Evolutionary conservation across 2,888 invertebrate species (phyloP), one percentile per base, ranked within the genome.

Genomic region (Prosopocoilus inquinatus): DNA sequence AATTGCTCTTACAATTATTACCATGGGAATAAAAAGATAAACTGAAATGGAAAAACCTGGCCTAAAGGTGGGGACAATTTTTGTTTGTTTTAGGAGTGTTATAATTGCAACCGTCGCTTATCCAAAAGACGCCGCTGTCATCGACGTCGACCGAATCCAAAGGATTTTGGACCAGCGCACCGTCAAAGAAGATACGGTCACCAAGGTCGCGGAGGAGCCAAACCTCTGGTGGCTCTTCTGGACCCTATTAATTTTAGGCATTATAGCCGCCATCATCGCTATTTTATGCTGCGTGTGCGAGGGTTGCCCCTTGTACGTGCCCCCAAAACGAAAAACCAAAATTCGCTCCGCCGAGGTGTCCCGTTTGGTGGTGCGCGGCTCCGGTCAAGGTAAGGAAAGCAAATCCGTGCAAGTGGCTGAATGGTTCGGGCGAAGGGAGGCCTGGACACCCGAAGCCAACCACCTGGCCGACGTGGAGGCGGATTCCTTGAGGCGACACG

Each of bases 231-330:
- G 93, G 93, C 74, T 93, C 15, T 78, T 93, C 49, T 87, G 93
- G 63, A 75, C 91, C 11, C 75, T 94, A 58, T 87, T 90, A 46
- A 81, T 93, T 28, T 75, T 93, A 58, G 84, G 91, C 63, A 83
- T 91, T 0, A 68, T 91, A 28, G 84, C 88, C 9, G 81, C 90
- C 61, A 76, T 90, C 55, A 81, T 87, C 50, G 79, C 92, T 47
- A 84, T 93, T 59, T 81, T 90, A 57, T 94, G 93, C 76, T 92
- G 92, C 70, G 87, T 91, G 61, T 92, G 91, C 71, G 88, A 89
- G 65, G 88, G 89, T 68, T 92, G 92, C 70, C 91, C 91, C n/a
- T 82, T 91, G 49, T 91, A 91, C 67, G 53, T 91, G 89, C 67
- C 87, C 86, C 78, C 88, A 88, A 28, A 28, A 28, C 50, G 84